These are phyloP conservation scores for Malurus cyaneus DNA, from an alignment of 2,113 vertebrate genomes.

Conservation along the genomic window DNA sequence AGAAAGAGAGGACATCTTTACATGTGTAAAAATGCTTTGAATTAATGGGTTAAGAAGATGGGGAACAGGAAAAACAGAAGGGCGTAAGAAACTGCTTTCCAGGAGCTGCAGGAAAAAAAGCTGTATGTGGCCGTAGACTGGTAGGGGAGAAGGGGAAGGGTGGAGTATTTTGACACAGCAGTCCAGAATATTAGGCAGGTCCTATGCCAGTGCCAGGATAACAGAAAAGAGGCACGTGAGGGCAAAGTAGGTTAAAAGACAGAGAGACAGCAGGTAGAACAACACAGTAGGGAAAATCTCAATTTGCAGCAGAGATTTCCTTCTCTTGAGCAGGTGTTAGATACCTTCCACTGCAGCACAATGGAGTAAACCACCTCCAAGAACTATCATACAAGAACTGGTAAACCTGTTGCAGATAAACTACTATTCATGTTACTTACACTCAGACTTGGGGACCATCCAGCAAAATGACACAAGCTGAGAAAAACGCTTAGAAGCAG, in stretches of 20 bases:
- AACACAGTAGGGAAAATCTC: background rate
- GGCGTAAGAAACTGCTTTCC: background rate
- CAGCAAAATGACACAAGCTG: conserved; percentile 11
- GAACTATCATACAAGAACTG: background rate
- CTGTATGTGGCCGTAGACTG: background rate
- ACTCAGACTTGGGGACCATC: background rate
- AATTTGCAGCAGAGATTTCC: background rate
- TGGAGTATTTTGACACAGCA: background rate
- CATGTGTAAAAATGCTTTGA: background rate
- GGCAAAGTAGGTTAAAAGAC: background rate
- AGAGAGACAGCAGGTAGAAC: background rate
- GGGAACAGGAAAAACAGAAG: background rate
- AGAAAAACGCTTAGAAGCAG: background rate
- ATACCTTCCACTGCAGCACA: background rate
- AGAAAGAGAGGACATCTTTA: background rate
- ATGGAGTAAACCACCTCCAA: background rate
- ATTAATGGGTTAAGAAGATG: background rate
- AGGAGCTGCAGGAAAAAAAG: background rate
- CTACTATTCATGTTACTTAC: background rate
- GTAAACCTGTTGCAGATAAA: background rate
- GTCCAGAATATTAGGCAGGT: background rate
- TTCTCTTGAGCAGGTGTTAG: background rate
- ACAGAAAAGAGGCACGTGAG: background rate
- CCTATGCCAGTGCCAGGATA: background rate
- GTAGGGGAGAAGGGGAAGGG: background rate